Conservation (phyloP, 2,888 invertebrate species). For the Drosophila mimica region DNA sequence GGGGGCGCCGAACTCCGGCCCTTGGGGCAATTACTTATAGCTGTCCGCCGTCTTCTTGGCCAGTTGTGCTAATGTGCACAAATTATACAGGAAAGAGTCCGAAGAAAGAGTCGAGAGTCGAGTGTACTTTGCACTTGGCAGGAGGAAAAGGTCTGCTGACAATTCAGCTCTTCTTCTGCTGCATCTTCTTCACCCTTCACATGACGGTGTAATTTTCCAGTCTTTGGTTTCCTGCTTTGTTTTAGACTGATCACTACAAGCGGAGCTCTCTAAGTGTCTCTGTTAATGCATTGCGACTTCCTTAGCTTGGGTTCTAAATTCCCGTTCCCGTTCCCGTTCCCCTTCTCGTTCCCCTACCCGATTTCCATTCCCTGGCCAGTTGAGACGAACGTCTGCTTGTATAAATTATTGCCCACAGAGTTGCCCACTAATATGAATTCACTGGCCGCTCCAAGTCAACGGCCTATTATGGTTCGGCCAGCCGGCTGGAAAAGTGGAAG, state of each 20-base stretch:
- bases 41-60: slow-evolving; percentile 9
- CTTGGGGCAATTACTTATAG: slow-evolving; percentile 62
- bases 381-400: slow-evolving; percentile 64
- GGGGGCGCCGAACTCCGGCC: slow-evolving; percentile 66
- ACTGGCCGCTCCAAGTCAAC: slow-evolving; percentile 82
- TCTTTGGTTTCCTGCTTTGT: slow-evolving; percentile 80
- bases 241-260: slow-evolving; percentile 53
- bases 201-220: slow-evolving; percentile 73
- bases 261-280: slow-evolving; percentile 56
- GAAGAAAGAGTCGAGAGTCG: slow-evolving; percentile 10
- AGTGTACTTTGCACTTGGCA: slow-evolving; percentile 39
- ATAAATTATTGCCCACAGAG: slow-evolving; percentile 75
- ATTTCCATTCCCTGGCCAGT: slow-evolving; percentile 29
- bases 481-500: slow-evolving; percentile 40
- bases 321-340: slow-evolving; percentile 24
- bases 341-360: neutral
- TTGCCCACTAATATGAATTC: slow-evolving; percentile 75
- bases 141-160: slow-evolving; percentile 54
- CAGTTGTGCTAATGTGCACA: slow-evolving; percentile 75
- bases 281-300: slow-evolving; percentile 72
- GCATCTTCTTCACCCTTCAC: slow-evolving; percentile 7
- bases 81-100: slow-evolving; percentile 62
- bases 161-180: slow-evolving; percentile 17
- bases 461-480: slow-evolving; percentile 66
- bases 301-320: slow-evolving; percentile 47